Percentiles rank a stretch among this genome's conserved stretches.
These are phyloP conservation scores for Merodon equestris DNA, from an alignment of 2,888 invertebrate genomes.

Conservation along the genomic window DNA sequence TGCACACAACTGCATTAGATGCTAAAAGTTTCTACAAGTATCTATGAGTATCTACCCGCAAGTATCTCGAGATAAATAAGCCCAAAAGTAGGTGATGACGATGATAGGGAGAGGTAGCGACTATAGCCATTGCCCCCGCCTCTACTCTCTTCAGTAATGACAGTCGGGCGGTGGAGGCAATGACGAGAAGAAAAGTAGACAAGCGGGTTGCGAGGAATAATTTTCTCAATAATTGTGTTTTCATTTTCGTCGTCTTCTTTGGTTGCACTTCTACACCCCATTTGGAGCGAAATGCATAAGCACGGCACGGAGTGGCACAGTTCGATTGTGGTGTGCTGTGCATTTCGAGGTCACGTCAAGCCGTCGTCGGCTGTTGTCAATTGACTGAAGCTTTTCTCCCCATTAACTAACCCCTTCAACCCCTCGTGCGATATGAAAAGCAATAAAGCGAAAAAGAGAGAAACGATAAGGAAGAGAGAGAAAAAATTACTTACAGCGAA, in stretches of 20 bases:
- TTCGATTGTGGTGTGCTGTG: neutral
- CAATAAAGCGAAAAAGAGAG: constrained; percentile 27
- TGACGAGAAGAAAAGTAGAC: constrained; percentile 25
- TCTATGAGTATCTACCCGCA: constrained; percentile 3
- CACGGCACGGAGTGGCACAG: neutral
- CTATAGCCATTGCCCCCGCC: too few species aligned
- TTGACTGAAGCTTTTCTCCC: constrained; percentile 40
- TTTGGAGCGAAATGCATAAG: constrained; percentile 38
- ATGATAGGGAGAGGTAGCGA: constrained; percentile 10
- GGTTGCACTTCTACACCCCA: constrained; percentile 62
- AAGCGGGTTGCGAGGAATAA: neutral
- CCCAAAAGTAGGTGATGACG: constrained; percentile 67
- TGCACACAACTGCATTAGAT: constrained; percentile 55
- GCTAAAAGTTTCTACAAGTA: constrained; percentile 30
- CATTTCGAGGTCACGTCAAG: constrained; percentile 46
- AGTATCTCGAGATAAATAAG: constrained; percentile 62
- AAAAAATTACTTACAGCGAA: neutral
- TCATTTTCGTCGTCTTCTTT: constrained; percentile 27
- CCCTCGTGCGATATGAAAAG: constrained; percentile 1
- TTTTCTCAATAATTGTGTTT: constrained; percentile 1
- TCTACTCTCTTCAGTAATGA: neutral
- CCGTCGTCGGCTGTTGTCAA: constrained; percentile 11
- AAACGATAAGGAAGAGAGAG: neutral
- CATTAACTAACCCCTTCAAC: neutral
- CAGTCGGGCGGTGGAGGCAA: constrained; percentile 16